These are phyloP conservation scores for Lepidotrigona ventralis DNA, from an alignment of 1,140 invertebrate genomes.

Conservation along the genomic window DNA sequence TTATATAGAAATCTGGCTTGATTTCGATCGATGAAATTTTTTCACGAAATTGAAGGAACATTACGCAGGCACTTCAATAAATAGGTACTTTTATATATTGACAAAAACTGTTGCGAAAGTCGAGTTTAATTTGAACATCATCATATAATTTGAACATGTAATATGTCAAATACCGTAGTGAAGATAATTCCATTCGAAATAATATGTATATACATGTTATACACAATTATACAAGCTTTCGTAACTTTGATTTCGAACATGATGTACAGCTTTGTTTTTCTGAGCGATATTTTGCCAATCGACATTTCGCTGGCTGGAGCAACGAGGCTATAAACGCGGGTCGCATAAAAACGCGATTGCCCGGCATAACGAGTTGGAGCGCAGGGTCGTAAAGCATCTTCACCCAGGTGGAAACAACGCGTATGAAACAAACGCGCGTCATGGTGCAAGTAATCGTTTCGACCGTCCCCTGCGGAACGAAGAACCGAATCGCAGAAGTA, in stretches of 20 bases:
- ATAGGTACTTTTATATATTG: no score
- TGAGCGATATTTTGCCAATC: neutral
- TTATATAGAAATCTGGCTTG: constrained; percentile 27
- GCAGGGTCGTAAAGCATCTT: neutral
- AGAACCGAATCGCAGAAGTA: constrained; percentile 34
- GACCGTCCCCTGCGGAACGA: neutral
- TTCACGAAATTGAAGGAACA: neutral
- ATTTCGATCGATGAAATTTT: neutral
- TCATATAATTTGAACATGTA: neutral
- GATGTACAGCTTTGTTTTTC: neutral
- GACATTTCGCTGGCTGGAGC: neutral
- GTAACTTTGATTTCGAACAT: neutral
- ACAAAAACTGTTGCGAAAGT: no score
- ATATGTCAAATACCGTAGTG: neutral
- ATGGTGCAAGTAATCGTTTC: neutral
- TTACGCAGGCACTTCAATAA: neutral
- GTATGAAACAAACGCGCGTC: neutral
- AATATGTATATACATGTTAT: neutral
- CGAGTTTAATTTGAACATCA: neutral
- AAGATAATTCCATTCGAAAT: neutral
- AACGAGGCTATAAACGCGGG: neutral
- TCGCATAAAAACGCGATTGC: neutral
- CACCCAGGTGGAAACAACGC: neutral
- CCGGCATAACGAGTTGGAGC: neutral
- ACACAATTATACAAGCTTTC: neutral